These are phyloP conservation scores for Seira musarum DNA, from an alignment of 2,888 invertebrate species.

Conservation along the genomic window DNA sequence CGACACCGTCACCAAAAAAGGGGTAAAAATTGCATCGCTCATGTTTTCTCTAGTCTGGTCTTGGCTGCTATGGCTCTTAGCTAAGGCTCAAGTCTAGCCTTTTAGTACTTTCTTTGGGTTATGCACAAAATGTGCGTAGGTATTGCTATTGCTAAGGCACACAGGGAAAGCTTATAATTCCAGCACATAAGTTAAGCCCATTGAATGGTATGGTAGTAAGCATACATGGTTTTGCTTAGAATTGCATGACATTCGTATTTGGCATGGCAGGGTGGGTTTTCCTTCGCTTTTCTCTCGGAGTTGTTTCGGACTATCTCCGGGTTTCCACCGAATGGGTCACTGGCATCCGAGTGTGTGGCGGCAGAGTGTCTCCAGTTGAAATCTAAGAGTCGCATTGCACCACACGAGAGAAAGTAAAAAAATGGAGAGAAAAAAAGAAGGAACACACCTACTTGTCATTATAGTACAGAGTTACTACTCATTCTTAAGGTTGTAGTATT, in stretches of 20 bases:
- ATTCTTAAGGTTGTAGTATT: neutral
- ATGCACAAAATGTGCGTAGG: conserved; percentile 1
- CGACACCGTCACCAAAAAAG: neutral
- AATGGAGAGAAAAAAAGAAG: conserved; percentile 18
- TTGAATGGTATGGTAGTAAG: neutral
- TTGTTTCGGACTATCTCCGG: conserved; percentile 13
- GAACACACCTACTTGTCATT: conserved; percentile 63
- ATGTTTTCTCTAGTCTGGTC: neutral
- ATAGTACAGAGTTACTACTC: conserved; percentile 20
- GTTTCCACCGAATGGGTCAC: conserved; percentile 53
- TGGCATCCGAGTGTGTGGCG: conserved; percentile 58
- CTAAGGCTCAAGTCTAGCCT: neutral
- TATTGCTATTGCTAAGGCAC: conserved; percentile 1
- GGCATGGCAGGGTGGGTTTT: conserved; percentile 6
- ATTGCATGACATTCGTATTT: neutral
- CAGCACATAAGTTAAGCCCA: neutral
- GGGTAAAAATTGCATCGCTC: neutral
- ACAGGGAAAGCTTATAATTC: no score
- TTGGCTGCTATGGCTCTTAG: neutral
- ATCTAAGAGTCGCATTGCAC: conserved; percentile 63
- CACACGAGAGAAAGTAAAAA: conserved; percentile 38
- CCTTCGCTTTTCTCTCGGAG: conserved; percentile 23
- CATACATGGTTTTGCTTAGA: no score
- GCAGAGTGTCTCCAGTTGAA: conserved; percentile 60
- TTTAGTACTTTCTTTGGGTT: neutral